These are phyloP conservation scores for Rhinolophus sinicus DNA, from an alignment of 2,113 vertebrate genomes.

Conservation along the genomic window DNA sequence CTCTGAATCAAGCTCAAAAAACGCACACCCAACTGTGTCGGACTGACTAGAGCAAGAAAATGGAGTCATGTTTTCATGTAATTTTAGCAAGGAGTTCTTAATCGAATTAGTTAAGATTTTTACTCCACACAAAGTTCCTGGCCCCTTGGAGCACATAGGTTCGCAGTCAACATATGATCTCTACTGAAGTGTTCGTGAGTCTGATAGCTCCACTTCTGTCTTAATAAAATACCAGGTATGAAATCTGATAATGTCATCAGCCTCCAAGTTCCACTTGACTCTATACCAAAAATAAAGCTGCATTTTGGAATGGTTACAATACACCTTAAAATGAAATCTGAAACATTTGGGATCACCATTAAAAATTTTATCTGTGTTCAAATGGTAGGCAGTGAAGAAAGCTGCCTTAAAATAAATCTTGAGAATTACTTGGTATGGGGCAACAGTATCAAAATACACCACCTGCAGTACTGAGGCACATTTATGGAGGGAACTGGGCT, in stretches of 20 bases:
- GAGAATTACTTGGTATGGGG: slow-evolving; percentile 1
- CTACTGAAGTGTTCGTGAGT: background rate
- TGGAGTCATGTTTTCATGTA: background rate
- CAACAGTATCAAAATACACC: background rate
- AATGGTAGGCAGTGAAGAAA: background rate
- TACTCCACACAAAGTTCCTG: background rate
- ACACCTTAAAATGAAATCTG: slow-evolving; percentile 4
- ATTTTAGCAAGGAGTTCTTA: background rate
- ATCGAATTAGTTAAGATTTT: background rate
- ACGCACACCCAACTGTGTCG: background rate
- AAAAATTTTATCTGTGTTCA: background rate
- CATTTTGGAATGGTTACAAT: background rate
- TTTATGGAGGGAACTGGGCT: background rate
- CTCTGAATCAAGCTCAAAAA: background rate
- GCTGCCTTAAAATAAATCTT: slow-evolving; percentile 23
- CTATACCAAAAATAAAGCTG: slow-evolving; percentile 1
- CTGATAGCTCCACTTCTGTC: background rate
- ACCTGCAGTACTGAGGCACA: background rate
- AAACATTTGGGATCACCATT: background rate
- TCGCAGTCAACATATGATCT: background rate
- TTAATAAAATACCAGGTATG: background rate
- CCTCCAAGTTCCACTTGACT: background rate
- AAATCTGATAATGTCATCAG: background rate
- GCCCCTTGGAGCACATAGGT: background rate
- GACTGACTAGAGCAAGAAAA: background rate